These are phyloP conservation scores for Harpagoxenus sublaevis DNA, from an alignment of 2,888 invertebrate genomes.

Conservation along the genomic window DNA sequence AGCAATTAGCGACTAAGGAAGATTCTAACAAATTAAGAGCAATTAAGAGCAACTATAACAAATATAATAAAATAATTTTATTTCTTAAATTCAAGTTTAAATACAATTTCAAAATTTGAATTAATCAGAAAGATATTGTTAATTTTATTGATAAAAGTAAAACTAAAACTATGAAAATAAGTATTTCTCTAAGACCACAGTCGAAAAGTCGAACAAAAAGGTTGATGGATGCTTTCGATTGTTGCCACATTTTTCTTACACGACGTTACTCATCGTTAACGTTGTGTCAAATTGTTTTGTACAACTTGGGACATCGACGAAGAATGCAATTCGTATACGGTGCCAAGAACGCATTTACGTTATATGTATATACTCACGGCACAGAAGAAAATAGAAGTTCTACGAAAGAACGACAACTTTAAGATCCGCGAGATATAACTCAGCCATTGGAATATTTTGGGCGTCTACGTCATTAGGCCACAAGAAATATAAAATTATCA, in stretches of 20 bases:
- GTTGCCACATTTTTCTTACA: conserved; percentile 3
- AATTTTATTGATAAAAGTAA: neutral
- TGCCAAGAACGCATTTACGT: conserved; percentile 74
- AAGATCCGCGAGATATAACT: conserved; percentile 60
- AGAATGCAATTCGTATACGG: conserved; percentile 63
- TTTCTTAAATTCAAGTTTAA: neutral
- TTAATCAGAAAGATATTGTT: neutral
- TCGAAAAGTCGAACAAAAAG: neutral
- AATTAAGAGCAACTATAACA: neutral
- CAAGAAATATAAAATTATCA: conserved; percentile 25
- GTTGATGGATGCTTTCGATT: neutral
- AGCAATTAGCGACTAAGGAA: neutral
- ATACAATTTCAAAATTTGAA: neutral
- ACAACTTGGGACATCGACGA: conserved; percentile 55
- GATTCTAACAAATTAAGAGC: neutral
- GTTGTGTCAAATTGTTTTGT: conserved; percentile 31
- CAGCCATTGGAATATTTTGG: conserved; percentile 64
- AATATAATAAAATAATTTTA: neutral
- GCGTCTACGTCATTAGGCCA: conserved; percentile 38
- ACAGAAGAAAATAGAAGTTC: conserved; percentile 73
- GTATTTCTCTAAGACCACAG: neutral
- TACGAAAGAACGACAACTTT: conserved; percentile 70
- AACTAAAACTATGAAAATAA: neutral
- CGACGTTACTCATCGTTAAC: conserved; percentile 57
- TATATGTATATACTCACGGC: conserved; percentile 46